Evolutionary conservation across 2,888 invertebrate genomes (phyloP).

Genomic region (Allolobophora icterica): DNA sequence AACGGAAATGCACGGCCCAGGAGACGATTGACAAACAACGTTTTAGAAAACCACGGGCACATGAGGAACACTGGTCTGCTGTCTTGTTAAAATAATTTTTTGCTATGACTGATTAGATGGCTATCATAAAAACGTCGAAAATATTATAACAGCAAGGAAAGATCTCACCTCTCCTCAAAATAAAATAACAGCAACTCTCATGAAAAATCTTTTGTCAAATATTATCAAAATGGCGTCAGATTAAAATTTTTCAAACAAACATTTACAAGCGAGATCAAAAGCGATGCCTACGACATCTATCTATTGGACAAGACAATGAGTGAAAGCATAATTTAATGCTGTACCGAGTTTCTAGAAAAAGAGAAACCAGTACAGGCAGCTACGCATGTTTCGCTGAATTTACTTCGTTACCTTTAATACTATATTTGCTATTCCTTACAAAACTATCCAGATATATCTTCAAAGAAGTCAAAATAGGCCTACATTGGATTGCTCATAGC

Average conservation of each 20-base stretch:
- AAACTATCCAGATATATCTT: too few relatives aligned
- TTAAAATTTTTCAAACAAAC: background rate
- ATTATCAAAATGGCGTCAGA: constrained; percentile 10
- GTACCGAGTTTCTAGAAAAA: too few relatives aligned
- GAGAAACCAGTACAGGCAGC: too few relatives aligned
- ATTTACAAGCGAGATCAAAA: background rate
- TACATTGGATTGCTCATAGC: too few relatives aligned
- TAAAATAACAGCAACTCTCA: background rate
- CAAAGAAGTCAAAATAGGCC: too few relatives aligned
- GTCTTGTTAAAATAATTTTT: background rate
- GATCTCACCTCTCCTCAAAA: background rate
- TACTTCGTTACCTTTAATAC: too few relatives aligned
- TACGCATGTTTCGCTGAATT: too few relatives aligned
- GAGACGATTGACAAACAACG: background rate
- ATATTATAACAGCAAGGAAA: background rate
- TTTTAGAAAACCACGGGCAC: too few relatives aligned
- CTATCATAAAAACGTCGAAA: background rate
- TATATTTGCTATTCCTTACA: too few relatives aligned
- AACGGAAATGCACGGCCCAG: background rate
- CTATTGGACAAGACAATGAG: background rate
- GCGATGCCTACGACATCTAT: background rate
- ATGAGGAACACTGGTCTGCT: too few relatives aligned
- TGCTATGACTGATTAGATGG: background rate
- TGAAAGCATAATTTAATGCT: background rate
- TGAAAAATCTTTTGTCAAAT: background rate